Conservation (phyloP, 2,888 invertebrate species). For the Chymomyza amoena region DNA sequence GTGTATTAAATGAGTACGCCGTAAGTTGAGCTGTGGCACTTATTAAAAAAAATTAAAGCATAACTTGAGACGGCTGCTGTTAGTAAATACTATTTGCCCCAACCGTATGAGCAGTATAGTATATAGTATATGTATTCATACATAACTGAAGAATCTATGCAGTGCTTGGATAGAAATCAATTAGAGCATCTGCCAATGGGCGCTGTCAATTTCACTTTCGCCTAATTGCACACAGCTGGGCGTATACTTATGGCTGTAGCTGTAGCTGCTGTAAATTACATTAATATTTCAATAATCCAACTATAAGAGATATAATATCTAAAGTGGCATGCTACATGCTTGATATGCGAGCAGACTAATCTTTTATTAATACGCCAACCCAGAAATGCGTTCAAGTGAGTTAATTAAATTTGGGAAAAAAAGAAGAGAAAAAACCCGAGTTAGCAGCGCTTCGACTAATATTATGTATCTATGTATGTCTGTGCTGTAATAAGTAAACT, state of each 20-base stretch:
- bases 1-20: constrained; percentile 59
- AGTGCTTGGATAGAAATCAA: constrained; percentile 47
- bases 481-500: constrained; percentile 2
- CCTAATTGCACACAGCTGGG: constrained; percentile 51
- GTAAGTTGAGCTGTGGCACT: constrained; percentile 26
- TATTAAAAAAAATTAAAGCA: constrained; percentile 62
- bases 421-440: not conserved
- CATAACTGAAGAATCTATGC: not conserved
- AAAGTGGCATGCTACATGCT: constrained; percentile 63
- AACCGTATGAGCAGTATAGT: not conserved
- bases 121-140: not conserved
- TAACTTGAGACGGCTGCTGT: constrained; percentile 40
- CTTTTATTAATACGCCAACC: constrained; percentile 67
- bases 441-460: not conserved
- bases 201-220: constrained; percentile 61
- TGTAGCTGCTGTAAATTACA: constrained; percentile 45
- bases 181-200: constrained; percentile 30
- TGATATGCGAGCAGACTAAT: constrained; percentile 53
- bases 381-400: constrained; percentile 57
- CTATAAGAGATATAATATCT: constrained; percentile 64
- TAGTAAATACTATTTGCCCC: constrained; percentile 29
- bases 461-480: no score
- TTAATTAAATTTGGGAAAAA: constrained; percentile 67
- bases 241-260: not conserved
- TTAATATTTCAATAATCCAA: constrained; percentile 71